Evolutionary conservation across 2,888 invertebrate species (phyloP).

Genomic region (Volucella inflata): DNA sequence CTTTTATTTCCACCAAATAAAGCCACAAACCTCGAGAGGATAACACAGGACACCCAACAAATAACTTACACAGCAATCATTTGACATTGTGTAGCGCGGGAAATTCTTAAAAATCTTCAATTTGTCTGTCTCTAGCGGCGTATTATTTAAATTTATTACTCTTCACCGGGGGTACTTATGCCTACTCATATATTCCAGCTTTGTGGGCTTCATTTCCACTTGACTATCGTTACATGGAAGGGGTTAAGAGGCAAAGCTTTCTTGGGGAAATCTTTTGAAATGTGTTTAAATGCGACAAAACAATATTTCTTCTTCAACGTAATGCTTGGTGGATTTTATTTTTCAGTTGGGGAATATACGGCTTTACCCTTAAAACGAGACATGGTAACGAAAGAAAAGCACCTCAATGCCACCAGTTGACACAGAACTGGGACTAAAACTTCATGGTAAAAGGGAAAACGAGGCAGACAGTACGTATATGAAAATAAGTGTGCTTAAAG

Average conservation of each 20-base stretch:
- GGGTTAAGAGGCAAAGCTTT: neutral
- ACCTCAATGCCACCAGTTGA: too few relatives aligned
- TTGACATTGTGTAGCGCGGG: slow-evolving; percentile 26
- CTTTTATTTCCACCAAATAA: too few relatives aligned
- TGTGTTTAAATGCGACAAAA: slow-evolving; percentile 16
- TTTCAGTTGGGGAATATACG: neutral
- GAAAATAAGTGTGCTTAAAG: slow-evolving; percentile 57
- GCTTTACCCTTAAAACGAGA: neutral
- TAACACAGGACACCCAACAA: slow-evolving; percentile 12
- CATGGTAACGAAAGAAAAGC: slow-evolving; percentile 22
- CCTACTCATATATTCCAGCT: neutral
- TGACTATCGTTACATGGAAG: too few relatives aligned
- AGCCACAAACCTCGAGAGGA: neutral
- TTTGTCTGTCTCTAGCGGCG: slow-evolving; percentile 31
- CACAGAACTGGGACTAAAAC: too few relatives aligned
- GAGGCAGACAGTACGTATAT: slow-evolving; percentile 13
- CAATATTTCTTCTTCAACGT: slow-evolving; percentile 27
- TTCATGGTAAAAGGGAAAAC: neutral
- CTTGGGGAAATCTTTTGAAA: slow-evolving; percentile 17
- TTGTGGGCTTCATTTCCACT: too few relatives aligned
- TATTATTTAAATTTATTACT: slow-evolving; percentile 33
- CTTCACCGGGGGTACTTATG: slow-evolving; percentile 1
- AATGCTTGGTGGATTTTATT: slow-evolving; percentile 35
- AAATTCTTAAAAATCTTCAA: slow-evolving; percentile 48
- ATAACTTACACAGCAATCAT: slow-evolving; percentile 49